Percentiles rank a stretch among this genome's conserved stretches.
These are phyloP conservation scores for Helicoverpa assulta DNA, from an alignment of 2,888 invertebrate species.

Conservation along the genomic window DNA sequence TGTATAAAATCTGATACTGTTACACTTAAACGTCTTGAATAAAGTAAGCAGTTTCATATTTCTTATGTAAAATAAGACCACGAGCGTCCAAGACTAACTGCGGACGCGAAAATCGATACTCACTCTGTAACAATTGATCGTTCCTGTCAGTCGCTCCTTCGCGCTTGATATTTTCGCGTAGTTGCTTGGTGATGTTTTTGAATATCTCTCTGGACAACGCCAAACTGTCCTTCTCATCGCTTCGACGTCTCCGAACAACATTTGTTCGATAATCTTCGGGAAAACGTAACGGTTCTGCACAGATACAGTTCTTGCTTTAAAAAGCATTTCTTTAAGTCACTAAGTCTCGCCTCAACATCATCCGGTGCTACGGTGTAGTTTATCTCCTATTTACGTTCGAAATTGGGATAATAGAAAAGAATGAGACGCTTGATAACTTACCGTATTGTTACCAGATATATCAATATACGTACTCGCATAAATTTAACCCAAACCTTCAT, in stretches of 20 bases:
- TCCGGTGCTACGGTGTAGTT: not conserved
- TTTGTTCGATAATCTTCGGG: conserved; percentile 81
- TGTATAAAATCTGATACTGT: conserved; percentile 40
- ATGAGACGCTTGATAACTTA: not conserved
- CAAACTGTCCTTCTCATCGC: conserved; percentile 85
- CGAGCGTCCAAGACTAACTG: conserved; percentile 43
- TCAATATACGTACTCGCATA: not conserved
- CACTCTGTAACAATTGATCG: conserved; percentile 85
- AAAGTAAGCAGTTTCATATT: conserved; percentile 47
- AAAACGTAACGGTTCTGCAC: conserved; percentile 84
- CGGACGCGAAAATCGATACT: conserved; percentile 73
- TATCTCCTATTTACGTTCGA: not conserved
- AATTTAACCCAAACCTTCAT: not conserved
- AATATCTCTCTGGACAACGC: conserved; percentile 88
- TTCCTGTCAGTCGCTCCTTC: conserved; percentile 85
- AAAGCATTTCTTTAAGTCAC: conserved; percentile 24
- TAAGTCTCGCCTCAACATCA: conserved; percentile 6
- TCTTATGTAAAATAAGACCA: conserved; percentile 41
- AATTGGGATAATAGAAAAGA: too few species aligned
- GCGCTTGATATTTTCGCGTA: conserved; percentile 86
- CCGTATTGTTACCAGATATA: not conserved
- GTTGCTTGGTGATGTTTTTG: conserved; percentile 88
- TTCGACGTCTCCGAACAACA: conserved; percentile 81
- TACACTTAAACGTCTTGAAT: conserved; percentile 24
- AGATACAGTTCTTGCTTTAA: conserved; percentile 59